These are phyloP conservation scores for Drosophila paramelanica DNA, from an alignment of 2,888 invertebrate genomes.

Conservation along the genomic window DNA sequence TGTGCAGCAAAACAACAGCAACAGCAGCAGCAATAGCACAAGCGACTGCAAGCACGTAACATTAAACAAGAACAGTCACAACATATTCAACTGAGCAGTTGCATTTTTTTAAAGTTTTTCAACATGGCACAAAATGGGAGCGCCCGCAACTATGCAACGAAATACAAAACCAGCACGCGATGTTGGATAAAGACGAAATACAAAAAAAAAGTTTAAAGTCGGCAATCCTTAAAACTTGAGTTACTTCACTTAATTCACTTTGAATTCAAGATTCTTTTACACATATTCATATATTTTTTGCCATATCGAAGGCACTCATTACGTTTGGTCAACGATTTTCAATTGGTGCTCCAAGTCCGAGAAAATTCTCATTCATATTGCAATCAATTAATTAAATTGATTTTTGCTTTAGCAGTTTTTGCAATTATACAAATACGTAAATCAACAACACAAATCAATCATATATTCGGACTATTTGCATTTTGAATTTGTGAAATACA, in stretches of 20 bases:
- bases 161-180: constrained; percentile 67
- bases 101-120: constrained; percentile 44
- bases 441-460: constrained; percentile 29
- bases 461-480: constrained; percentile 15
- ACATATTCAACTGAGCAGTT: constrained; percentile 40
- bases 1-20: constrained; percentile 14
- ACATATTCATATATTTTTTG: neutral
- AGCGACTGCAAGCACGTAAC: constrained; percentile 54
- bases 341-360: constrained; percentile 1
- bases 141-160: constrained; percentile 51
- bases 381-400: constrained; percentile 67
- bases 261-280: neutral
- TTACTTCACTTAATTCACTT: neutral
- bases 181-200: constrained; percentile 26
- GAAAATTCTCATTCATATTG: constrained; percentile 20
- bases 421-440: constrained; percentile 55
- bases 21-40: constrained; percentile 5
- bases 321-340: constrained; percentile 5
- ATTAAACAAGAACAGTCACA: constrained; percentile 62
- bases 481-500: constrained; percentile 9
- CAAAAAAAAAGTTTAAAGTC: constrained; percentile 1
- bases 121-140: constrained; percentile 24
- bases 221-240: neutral
- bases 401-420: constrained; percentile 26
- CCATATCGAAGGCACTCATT: constrained; percentile 1